These are phyloP conservation scores for Anthopleura xanthogrammica DNA, from an alignment of 92 coral and sea anemone genomes.

Conservation along the genomic window DNA sequence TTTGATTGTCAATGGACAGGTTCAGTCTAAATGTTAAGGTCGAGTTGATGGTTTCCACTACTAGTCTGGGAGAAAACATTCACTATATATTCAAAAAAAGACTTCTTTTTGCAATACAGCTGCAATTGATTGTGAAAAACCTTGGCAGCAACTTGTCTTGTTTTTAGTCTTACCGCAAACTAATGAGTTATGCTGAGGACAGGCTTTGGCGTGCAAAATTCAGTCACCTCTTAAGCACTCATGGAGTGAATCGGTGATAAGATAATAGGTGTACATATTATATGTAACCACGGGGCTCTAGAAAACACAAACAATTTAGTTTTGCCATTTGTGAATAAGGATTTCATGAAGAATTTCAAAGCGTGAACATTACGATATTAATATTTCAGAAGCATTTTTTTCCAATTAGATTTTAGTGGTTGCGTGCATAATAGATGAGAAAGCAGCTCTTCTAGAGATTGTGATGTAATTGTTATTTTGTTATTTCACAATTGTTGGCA, in stretches of 20 bases:
- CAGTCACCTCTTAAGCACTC: neutral
- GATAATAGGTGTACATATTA: neutral
- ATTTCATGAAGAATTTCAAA: neutral
- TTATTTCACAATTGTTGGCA: too few species aligned
- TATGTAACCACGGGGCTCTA: conserved; percentile 5
- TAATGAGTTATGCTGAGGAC: neutral
- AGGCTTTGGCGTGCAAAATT: conserved; percentile 5
- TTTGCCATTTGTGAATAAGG: neutral
- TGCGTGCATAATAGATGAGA: too few species aligned
- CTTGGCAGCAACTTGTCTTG: neutral
- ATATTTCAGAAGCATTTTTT: too few species aligned
- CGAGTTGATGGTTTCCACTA: neutral
- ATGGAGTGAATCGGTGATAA: neutral
- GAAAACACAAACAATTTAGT: neutral
- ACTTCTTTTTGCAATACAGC: neutral
- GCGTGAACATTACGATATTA: neutral
- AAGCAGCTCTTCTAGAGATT: too few species aligned
- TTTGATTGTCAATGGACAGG: neutral
- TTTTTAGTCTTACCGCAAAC: conserved; percentile 1
- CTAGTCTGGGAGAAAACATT: conserved; percentile 8
- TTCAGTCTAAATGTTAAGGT: neutral
- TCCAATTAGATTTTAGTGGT: too few species aligned
- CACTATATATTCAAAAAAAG: neutral
- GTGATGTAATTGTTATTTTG: too few species aligned
- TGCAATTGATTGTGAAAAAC: neutral